Evolutionary conservation across 2,797 vertebrate species (phyloP).

Genomic region (Phrynocephalus vlangalii): DNA sequence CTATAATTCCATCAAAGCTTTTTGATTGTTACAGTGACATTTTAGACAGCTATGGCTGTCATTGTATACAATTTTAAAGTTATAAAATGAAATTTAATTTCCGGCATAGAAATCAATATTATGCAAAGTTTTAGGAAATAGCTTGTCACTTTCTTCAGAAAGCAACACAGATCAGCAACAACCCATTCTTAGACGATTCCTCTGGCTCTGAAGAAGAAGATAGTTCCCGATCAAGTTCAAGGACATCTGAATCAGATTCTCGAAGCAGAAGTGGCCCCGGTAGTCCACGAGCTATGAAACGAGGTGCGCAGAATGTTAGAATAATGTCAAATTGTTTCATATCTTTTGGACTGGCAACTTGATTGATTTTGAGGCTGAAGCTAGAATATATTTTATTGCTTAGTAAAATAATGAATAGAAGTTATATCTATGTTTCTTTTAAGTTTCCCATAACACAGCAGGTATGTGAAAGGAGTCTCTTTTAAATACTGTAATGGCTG

Average conservation of each 20-base stretch:
- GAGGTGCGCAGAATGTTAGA: conserved; percentile 78
- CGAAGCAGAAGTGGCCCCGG: conserved; percentile 85
- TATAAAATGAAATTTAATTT: not conserved
- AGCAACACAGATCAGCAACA: conserved; percentile 92
- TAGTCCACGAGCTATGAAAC: conserved; percentile 91
- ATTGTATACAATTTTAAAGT: not conserved
- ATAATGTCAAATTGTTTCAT: not conserved
- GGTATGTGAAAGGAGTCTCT: not conserved
- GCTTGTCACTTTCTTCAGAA: conserved; percentile 82
- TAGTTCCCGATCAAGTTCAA: conserved; percentile 85
- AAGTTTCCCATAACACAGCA: conserved; percentile 1
- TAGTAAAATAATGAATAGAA: not conserved
- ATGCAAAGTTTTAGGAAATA: conserved; percentile 37
- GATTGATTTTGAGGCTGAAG: not conserved
- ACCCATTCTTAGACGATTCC: conserved; percentile 88
- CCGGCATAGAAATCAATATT: conserved; percentile 25
- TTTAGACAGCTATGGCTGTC: not conserved
- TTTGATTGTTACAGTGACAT: not conserved
- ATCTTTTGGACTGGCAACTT: not conserved
- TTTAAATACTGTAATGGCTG: not conserved
- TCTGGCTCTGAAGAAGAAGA: conserved; percentile 95
- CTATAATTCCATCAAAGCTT: not conserved
- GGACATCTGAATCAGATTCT: conserved; percentile 84
- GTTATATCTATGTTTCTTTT: not conserved
- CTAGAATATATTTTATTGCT: conserved; percentile 19